Evolutionary conservation across 2,113 vertebrate species (phyloP).

Genomic region (Platichthys stellatus): DNA sequence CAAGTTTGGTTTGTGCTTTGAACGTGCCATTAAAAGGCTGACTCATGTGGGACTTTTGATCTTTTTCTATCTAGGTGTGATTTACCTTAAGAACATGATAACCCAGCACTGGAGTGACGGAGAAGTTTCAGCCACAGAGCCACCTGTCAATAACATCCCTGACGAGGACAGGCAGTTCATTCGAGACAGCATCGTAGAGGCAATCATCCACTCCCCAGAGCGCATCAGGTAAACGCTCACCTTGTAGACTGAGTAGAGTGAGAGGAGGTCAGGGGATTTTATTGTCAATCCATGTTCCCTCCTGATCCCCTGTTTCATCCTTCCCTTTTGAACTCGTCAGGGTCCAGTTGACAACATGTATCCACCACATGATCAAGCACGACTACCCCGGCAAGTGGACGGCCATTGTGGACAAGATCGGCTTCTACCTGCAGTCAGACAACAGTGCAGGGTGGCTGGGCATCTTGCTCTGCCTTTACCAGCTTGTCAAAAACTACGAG

Average conservation of each 20-base stretch:
- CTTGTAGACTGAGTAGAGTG: not conserved
- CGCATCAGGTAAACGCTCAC: conserved; percentile 90
- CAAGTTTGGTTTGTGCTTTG: too few species aligned
- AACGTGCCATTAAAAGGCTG: too few species aligned
- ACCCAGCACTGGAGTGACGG: conserved; percentile 98
- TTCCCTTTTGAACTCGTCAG: conserved; percentile 66
- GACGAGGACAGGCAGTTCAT: conserved; percentile 96
- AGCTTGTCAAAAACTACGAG: conserved; percentile 99
- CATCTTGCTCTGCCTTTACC: conserved; percentile 98
- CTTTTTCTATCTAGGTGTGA: conserved; percentile 86
- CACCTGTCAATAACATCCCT: conserved; percentile 92
- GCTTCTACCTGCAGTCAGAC: conserved; percentile 97
- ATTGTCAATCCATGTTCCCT: not conserved
- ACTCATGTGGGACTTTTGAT: too few species aligned
- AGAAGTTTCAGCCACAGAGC: conserved; percentile 87
- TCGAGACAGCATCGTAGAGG: conserved; percentile 97
- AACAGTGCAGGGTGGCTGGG: conserved; percentile 96
- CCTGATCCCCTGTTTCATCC: not conserved
- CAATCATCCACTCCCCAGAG: conserved; percentile 98
- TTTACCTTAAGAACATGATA: conserved; percentile 99
- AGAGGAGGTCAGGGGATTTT: not conserved
- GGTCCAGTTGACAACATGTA: conserved; percentile 98
- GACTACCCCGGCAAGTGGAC: conserved; percentile 98
- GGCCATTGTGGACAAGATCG: conserved; percentile 97
- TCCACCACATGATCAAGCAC: conserved; percentile 99